Evolutionary conservation across 2,888 invertebrate species (phyloP), one percentile per base, ranked within the genome.

Genomic region (Sinelater perroti): DNA sequence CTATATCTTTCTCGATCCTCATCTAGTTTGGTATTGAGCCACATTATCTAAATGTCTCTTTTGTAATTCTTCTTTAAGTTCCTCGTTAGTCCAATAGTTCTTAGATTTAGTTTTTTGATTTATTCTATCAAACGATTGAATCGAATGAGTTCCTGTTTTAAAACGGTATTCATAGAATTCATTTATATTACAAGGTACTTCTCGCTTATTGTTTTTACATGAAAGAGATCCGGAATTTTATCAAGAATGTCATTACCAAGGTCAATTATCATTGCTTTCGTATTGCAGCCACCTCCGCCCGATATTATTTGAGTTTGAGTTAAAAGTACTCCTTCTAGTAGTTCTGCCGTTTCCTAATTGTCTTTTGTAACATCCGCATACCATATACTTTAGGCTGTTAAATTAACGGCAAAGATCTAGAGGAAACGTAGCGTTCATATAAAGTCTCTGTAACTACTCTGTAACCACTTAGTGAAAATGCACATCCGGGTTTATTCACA

Each of bases 161-260:
- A 82, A 46, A 95, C 94, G 0, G 94, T 95, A 77, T 95, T 95
- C 93, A 95, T 93, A 54, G 94, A 94, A 77, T 96, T 95, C 61
- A 83, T 84, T 75, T 96, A 95, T 66, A 87, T 77, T 13, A 94
- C 91, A 1, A 96, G 96, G 80, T 90, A 95, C 66, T 83, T 85
- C 57, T 81, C 77, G 6, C 84, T 79, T 1, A 92, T 89, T 3
- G 75, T 80, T 36, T 82, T 80, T 4, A 93, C 80, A 79, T 95
- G 85, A 74, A 87, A 95, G 35, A 79, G 79, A 1, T 75, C 70
- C 1, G 94, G 95, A 68, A 96, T 79, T 72, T 91, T 87, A 1
- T 75, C 75, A 65, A 87, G 71, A 72, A 92, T 87, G 68, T 90
- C 89, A 10, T 79, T 80, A 10, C 90, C 89, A 46, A 92, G 78